These are phyloP conservation scores for Psettodes erumei DNA, from an alignment of 2,113 vertebrate species.

Conservation along the genomic window DNA sequence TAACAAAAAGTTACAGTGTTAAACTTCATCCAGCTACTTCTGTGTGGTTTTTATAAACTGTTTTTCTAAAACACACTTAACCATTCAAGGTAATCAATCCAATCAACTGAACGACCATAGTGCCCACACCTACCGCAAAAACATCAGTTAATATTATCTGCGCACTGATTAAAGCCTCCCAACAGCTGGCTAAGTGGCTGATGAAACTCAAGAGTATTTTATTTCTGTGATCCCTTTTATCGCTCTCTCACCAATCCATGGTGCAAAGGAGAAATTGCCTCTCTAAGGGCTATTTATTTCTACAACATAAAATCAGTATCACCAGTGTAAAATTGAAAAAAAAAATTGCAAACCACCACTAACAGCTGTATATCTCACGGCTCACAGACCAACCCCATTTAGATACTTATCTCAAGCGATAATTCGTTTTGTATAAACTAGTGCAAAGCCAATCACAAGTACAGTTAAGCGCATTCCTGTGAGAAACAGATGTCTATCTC, in stretches of 20 bases:
- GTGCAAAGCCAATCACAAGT: no score
- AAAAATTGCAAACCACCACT: no score
- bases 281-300: conserved; percentile 8
- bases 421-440: no score
- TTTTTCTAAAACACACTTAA: no score
- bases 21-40: conserved; percentile 10
- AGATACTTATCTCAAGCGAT: no score
- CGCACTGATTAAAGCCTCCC: neutral
- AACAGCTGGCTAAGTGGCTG: neutral
- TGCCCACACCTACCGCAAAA: neutral
- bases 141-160: neutral
- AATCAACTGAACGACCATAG: neutral
- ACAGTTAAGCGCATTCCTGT: no score
- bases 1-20: conserved; percentile 17
- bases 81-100: no score
- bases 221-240: conserved; percentile 16
- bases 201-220: neutral
- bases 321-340: neutral
- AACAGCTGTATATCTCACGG: no score
- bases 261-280: neutral
- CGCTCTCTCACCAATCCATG: fast-evolving
- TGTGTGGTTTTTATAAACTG: conserved; percentile 3
- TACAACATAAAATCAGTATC: neutral
- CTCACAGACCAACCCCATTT: no score
- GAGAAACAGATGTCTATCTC: no score